Evolutionary conservation across 35 echinoderm and acorn worm genomes (phyloP).

Genomic region (Ptychodera flava): DNA sequence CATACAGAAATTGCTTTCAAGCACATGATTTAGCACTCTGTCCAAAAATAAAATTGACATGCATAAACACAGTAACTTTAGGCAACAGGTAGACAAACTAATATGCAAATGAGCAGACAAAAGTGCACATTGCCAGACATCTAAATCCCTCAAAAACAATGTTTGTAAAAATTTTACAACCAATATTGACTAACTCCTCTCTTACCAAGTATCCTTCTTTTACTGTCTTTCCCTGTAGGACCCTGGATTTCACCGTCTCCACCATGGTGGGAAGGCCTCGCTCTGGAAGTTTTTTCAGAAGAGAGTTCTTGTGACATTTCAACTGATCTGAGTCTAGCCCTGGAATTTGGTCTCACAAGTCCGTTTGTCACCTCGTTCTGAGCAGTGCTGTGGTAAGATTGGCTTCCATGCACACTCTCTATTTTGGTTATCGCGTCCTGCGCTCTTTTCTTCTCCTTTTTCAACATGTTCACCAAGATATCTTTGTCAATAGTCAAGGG

Average conservation of each 20-base stretch:
- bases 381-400: not conserved
- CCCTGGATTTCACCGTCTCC: not conserved
- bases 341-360: not conserved
- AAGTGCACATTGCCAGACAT: no score
- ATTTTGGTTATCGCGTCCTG: constrained; percentile 65
- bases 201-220: not conserved
- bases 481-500: constrained; percentile 36
- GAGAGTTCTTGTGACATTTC: constrained; percentile 5
- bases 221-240: not conserved
- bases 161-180: no score
- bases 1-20: no score
- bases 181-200: not conserved
- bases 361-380: not conserved
- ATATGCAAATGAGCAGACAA: no score
- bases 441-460: constrained; percentile 96
- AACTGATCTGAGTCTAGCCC: constrained; percentile 29
- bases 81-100: no score
- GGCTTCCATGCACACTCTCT: not conserved
- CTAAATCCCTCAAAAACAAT: no score
- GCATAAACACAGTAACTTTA: no score
- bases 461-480: constrained; percentile 98
- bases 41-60: no score
- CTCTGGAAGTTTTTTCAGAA: not conserved
- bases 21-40: no score
- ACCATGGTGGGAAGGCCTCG: not conserved